Conservation (phyloP, 2,113 vertebrate genomes). For the Notothenia coriiceps region DNA sequence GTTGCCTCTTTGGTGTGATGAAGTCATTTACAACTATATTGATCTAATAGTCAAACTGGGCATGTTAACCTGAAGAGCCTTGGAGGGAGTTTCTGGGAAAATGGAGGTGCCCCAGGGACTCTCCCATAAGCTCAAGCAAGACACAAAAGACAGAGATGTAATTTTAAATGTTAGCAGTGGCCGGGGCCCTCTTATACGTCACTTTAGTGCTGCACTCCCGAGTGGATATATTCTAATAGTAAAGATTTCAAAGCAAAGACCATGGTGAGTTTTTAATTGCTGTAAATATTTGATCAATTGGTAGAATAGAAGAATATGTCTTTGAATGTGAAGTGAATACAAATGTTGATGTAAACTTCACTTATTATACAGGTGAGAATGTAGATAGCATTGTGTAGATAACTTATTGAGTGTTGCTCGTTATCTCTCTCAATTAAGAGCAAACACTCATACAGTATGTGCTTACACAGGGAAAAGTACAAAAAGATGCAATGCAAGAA, state of each 20-base stretch:
- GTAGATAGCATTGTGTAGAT: too few relatives aligned
- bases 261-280: background rate
- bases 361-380: too few relatives aligned
- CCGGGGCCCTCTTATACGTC: conserved; percentile 45
- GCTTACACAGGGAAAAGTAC: background rate
- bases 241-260: conserved; percentile 18
- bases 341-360: too few relatives aligned
- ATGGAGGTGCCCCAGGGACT: conserved; percentile 78
- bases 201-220: conserved; percentile 25
- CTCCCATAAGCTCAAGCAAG: conserved; percentile 72
- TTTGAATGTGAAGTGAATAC: background rate
- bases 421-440: too few relatives aligned
- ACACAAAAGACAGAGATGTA: conserved; percentile 74
- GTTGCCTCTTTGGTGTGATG: conserved; percentile 80
- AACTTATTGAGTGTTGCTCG: too few relatives aligned
- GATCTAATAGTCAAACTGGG: conserved; percentile 82
- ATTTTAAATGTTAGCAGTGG: conserved; percentile 68
- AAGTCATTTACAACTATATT: conserved; percentile 87
- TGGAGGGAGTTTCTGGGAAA: conserved; percentile 81
- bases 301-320: background rate
- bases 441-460: background rate
- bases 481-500: background rate
- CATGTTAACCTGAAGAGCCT: conserved; percentile 82
- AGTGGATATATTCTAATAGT: conserved; percentile 9
- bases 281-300: conserved; percentile 9